phyloP scores from a whole-genome alignment of 1,140 invertebrate genomes.

The Procambarus clarkii region DNA sequence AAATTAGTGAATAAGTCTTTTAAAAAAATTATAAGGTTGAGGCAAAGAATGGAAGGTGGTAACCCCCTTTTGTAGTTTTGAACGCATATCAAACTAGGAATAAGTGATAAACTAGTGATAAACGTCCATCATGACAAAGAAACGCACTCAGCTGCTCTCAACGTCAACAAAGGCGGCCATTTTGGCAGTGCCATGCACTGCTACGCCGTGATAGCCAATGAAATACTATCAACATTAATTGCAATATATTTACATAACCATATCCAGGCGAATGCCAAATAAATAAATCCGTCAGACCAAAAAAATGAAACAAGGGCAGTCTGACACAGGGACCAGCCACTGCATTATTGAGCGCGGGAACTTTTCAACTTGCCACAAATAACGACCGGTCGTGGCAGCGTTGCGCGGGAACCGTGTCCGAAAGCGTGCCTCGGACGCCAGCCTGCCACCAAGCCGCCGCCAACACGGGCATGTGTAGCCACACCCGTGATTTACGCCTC shows the following conservation, averaged over 20 bases:
- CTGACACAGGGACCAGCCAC: constrained; percentile 44
- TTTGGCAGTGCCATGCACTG: not conserved
- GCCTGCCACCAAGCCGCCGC: too few species aligned
- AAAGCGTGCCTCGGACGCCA: constrained; percentile 6
- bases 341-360: constrained; percentile 60
- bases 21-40: not conserved
- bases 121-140: not conserved
- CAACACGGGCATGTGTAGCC: too few species aligned
- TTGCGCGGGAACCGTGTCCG: constrained; percentile 52
- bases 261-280: not conserved
- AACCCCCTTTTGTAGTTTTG: not conserved
- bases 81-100: not conserved
- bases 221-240: constrained; percentile 19
- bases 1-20: constrained; percentile 28
- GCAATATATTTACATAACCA: constrained; percentile 32
- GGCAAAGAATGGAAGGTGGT: not conserved
- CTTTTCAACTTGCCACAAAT: constrained; percentile 64
- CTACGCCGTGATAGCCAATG: not conserved
- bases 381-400: constrained; percentile 48
- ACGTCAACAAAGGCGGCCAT: constrained; percentile 12
- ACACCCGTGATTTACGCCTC: too few species aligned
- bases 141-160: not conserved
- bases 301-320: constrained; percentile 46
- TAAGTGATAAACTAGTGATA: not conserved
- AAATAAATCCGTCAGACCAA: constrained; percentile 45